A percentile compares a stretch with the other conserved stretches of the same genome.
Evolutionary conservation across 1,140 invertebrate genomes (phyloP).

Genomic region (Drosophila jambulina): DNA sequence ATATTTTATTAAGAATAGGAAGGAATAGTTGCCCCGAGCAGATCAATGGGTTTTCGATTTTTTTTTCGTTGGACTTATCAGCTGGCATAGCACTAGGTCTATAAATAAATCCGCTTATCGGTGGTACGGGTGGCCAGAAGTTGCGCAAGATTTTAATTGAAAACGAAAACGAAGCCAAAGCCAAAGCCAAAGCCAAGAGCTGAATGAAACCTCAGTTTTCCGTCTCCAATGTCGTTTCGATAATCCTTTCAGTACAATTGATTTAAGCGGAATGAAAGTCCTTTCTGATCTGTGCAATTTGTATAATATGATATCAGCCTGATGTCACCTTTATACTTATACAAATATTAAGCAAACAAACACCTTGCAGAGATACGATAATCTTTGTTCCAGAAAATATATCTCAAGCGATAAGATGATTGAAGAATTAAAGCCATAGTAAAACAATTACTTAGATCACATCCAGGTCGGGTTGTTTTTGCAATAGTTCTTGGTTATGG

Average conservation of each 20-base stretch:
- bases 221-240: background rate
- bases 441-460: background rate
- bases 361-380: background rate
- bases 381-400: background rate
- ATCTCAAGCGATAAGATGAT: background rate
- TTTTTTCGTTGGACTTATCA: constrained; percentile 39
- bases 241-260: background rate
- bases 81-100: constrained; percentile 29
- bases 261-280: too few relatives aligned
- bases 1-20: background rate
- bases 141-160: constrained; percentile 45
- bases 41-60: constrained; percentile 11
- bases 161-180: constrained; percentile 15
- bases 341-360: background rate
- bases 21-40: background rate
- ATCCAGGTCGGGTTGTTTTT: background rate
- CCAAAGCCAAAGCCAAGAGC: background rate
- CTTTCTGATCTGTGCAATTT: background rate
- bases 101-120: constrained; percentile 71
- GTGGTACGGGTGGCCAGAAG: constrained; percentile 10
- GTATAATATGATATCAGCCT: background rate
- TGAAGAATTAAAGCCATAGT: too few relatives aligned
- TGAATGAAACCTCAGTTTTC: background rate
- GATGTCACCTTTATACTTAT: background rate
- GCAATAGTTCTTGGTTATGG: too few relatives aligned